Evolutionary conservation across 2,888 invertebrate species (phyloP).

Genomic region (Drosophila colorata): DNA sequence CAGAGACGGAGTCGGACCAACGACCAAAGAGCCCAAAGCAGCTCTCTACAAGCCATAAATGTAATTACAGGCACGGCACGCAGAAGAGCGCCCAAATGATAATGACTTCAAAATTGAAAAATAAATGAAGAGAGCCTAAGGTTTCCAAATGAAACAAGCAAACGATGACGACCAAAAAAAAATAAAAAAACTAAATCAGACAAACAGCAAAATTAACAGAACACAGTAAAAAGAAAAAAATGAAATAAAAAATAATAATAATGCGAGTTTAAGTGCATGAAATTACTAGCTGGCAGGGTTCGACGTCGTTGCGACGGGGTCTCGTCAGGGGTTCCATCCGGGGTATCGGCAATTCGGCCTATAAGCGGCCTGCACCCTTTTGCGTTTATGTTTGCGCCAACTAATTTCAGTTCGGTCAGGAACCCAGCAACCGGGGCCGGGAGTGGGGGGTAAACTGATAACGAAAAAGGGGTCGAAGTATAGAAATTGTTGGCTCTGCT

Average conservation of each 20-base stretch:
- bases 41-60: constrained; percentile 54
- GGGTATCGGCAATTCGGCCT: not conserved
- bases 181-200: constrained; percentile 65
- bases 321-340: constrained; percentile 2
- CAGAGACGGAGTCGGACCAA: too few species aligned
- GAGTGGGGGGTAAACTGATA: constrained; percentile 15
- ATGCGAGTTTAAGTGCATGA: constrained; percentile 78
- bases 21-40: constrained; percentile 13
- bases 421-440: not conserved
- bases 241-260: constrained; percentile 32
- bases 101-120: constrained; percentile 63
- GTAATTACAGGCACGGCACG: constrained; percentile 69
- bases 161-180: constrained; percentile 65
- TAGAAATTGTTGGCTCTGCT: constrained; percentile 41
- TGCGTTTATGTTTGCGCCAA: constrained; percentile 26
- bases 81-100: constrained; percentile 49
- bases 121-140: constrained; percentile 57
- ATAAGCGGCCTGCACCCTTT: constrained; percentile 41
- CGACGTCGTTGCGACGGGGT: constrained; percentile 1
- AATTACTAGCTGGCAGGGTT: constrained; percentile 58
- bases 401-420: constrained; percentile 27
- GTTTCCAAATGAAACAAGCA: constrained; percentile 52
- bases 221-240: constrained; percentile 38
- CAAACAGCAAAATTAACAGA: constrained; percentile 72
- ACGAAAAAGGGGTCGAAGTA: constrained; percentile 27